These are phyloP conservation scores for Papio anubis DNA, from an alignment of 2,113 vertebrate species.

Conservation along the genomic window DNA sequence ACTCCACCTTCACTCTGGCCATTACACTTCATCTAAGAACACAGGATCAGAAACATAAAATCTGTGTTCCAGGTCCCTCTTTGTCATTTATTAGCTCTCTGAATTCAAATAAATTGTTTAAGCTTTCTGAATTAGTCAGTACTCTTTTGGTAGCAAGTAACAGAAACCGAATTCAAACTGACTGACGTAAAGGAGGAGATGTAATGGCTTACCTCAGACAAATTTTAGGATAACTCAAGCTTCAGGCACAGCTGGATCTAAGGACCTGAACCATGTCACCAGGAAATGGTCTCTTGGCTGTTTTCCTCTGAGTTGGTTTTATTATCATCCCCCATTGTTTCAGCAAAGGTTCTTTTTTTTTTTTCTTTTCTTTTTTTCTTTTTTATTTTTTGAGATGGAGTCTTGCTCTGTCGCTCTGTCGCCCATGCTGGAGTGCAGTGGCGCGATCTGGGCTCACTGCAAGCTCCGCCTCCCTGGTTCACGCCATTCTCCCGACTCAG, in stretches of 20 bases:
- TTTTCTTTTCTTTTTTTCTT: no score
- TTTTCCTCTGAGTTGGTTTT: background rate
- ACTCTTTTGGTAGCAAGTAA: background rate
- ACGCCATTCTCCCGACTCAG: no score
- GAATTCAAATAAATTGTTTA: background rate
- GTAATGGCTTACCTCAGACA: background rate
- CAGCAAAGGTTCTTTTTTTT: background rate
- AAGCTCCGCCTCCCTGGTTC: no score
- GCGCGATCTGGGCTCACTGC: no score
- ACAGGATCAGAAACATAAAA: background rate
- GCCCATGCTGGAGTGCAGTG: no score
- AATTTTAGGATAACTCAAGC: background rate
- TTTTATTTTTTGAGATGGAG: no score
- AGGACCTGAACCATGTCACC: background rate
- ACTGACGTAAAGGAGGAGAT: background rate
- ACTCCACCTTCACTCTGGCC: background rate
- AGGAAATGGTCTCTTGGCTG: background rate
- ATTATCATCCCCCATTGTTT: background rate
- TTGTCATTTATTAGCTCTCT: background rate
- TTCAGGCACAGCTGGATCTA: background rate
- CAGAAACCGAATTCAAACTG: conserved; percentile 24
- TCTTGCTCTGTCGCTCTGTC: no score
- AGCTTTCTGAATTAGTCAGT: background rate
- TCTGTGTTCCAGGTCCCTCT: background rate
- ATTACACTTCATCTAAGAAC: background rate